These are phyloP conservation scores for Caradrina kadenii DNA, from an alignment of 2,888 invertebrate species.

Conservation along the genomic window DNA sequence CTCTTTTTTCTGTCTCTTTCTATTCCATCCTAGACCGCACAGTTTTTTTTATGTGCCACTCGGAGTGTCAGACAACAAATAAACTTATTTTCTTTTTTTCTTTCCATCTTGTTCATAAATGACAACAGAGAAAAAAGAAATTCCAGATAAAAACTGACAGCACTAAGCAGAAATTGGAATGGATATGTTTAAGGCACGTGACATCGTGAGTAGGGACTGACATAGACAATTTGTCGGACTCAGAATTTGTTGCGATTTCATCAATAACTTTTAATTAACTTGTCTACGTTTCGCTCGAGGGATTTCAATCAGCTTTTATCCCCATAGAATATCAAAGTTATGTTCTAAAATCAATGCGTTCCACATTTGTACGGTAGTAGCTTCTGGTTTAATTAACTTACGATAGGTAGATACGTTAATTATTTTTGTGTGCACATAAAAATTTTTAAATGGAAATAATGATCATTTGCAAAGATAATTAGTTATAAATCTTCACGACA, in stretches of 20 bases:
- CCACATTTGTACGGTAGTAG: slow-evolving; percentile 27
- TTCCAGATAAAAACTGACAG: background rate
- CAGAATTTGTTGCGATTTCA: slow-evolving; percentile 21
- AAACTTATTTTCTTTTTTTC: too few relatives aligned
- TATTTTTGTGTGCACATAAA: background rate
- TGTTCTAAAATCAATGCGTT: slow-evolving; percentile 43
- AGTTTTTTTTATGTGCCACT: too few relatives aligned
- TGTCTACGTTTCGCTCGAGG: slow-evolving; percentile 14
- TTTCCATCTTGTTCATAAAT: background rate
- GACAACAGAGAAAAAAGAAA: background rate
- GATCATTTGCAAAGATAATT: too few relatives aligned
- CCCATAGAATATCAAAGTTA: slow-evolving; percentile 22
- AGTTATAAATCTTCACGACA: too few relatives aligned
- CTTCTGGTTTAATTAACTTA: slow-evolving; percentile 34
- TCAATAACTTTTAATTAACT: slow-evolving; percentile 40
- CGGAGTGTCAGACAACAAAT: too few relatives aligned
- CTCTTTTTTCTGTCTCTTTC: too few relatives aligned
- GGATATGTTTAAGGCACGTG: background rate
- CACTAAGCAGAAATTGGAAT: background rate
- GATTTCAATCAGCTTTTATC: slow-evolving; percentile 35
- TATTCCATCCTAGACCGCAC: too few relatives aligned
- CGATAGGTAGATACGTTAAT: background rate
- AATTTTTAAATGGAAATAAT: background rate
- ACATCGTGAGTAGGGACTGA: background rate
- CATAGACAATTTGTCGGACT: background rate